Percentiles rank a stretch among this genome's conserved stretches.
Evolutionary conservation across 2,113 vertebrate species (phyloP).

Genomic region (Lichenostomus cassidix): DNA sequence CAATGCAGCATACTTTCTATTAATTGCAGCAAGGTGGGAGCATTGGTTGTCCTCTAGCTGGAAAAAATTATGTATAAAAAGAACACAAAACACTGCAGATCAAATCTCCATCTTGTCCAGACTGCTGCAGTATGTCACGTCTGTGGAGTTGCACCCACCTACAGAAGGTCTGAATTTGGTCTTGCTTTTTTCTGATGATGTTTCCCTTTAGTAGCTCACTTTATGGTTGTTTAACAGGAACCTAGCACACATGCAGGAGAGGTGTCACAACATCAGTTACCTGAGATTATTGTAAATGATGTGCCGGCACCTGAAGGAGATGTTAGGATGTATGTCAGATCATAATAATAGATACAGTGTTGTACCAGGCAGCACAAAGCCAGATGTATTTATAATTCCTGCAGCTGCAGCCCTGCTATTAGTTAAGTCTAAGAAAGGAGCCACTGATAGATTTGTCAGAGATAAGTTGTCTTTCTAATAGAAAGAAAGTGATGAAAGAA

Average conservation of each 20-base stretch:
- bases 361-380: constrained; percentile 67
- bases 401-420: constrained; percentile 73
- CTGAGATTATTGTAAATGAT: constrained; percentile 69
- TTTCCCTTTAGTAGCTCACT: constrained; percentile 53
- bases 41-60: neutral
- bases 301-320: constrained; percentile 72
- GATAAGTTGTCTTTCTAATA: constrained; percentile 41
- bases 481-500: constrained; percentile 48
- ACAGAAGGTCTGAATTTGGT: constrained; percentile 50
- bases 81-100: neutral
- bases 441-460: constrained; percentile 56
- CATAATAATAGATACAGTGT: constrained; percentile 72
- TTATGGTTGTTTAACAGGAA: constrained; percentile 52
- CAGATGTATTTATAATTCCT: constrained; percentile 76
- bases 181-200: constrained; percentile 1
- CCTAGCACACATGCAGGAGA: constrained; percentile 11
- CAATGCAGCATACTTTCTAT: neutral
- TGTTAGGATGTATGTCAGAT: constrained; percentile 69
- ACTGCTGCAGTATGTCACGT: neutral
- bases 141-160: neutral
- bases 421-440: constrained; percentile 64
- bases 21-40: neutral
- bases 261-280: constrained; percentile 66
- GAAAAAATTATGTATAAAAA: constrained; percentile 10
- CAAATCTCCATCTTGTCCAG: neutral